phyloP scores from a whole-genome alignment of 2,888 invertebrate genomes.

The Gari tellinella region DNA sequence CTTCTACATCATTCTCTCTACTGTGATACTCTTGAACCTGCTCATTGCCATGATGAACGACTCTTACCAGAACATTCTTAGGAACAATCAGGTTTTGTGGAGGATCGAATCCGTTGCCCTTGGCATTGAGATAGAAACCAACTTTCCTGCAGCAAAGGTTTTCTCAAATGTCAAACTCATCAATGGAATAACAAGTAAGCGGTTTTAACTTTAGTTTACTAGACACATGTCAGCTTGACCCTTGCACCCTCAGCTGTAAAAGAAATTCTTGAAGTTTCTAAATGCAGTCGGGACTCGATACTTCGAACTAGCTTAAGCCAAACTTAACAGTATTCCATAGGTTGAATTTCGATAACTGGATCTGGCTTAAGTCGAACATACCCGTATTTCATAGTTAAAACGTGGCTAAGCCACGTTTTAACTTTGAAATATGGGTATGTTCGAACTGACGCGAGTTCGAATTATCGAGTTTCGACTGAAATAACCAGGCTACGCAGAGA shows the following conservation, averaged over 20 bases:
- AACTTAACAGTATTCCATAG: not conserved
- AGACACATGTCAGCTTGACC: not conserved
- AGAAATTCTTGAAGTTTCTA: not conserved
- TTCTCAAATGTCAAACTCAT: constrained; percentile 41
- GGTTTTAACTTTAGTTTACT: not conserved
- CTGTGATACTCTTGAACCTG: constrained; percentile 77
- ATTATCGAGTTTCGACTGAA: no score
- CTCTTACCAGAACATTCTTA: constrained; percentile 74
- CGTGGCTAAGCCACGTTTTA: no score
- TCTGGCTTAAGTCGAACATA: no score
- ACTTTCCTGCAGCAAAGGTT: constrained; percentile 53
- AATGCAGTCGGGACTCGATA: no score
- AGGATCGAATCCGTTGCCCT: constrained; percentile 80
- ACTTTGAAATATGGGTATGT: no score
- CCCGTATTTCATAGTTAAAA: no score
- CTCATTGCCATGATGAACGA: constrained; percentile 82
- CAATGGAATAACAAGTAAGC: constrained; percentile 35
- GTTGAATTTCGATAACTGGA: no score
- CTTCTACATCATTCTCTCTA: constrained; percentile 78
- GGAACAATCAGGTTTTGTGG: constrained; percentile 78
- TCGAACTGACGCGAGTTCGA: no score
- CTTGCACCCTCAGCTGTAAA: not conserved
- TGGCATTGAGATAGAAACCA: constrained; percentile 77
- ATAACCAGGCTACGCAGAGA: no score
- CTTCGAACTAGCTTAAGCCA: no score